phyloP scores from a whole-genome alignment of 2,797 vertebrate genomes.

The Sylvilagus floridanus region DNA sequence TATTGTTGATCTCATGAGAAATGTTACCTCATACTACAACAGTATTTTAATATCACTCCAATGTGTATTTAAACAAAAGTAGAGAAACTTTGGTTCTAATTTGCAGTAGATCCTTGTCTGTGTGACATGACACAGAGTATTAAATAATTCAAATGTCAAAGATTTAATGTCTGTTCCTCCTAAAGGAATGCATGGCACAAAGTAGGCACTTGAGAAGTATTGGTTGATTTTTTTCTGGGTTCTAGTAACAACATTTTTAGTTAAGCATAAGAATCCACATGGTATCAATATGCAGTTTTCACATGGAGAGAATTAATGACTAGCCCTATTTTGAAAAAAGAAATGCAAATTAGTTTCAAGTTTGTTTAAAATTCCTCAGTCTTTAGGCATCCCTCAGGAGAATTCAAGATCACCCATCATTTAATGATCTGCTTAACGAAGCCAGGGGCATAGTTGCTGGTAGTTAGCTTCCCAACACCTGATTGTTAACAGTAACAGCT shows the following conservation, averaged over 20 bases:
- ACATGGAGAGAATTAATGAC: constrained; percentile 9
- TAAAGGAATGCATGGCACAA: background rate
- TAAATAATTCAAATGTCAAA: background rate
- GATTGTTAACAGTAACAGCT: background rate
- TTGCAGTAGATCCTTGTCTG: background rate
- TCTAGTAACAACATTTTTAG: constrained; percentile 49
- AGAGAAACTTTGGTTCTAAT: background rate
- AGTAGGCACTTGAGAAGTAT: background rate
- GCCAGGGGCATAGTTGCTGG: constrained; percentile 15
- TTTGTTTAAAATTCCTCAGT: constrained; percentile 43
- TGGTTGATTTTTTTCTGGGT: background rate
- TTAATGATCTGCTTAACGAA: background rate
- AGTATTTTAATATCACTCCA: constrained; percentile 21
- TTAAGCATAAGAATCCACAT: constrained; percentile 4
- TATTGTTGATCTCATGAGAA: constrained; percentile 31
- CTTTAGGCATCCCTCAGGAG: background rate
- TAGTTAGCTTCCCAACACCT: background rate
- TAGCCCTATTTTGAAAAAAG: background rate
- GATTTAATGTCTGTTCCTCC: background rate
- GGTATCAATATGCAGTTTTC: constrained; percentile 7
- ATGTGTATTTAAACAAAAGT: constrained; percentile 2
- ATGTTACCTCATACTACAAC: background rate
- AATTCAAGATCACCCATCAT: background rate
- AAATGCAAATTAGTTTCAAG: constrained; percentile 55
- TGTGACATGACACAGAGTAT: background rate